Conservation (phyloP, 2,888 invertebrate species). For the Spisula subtruncata region DNA sequence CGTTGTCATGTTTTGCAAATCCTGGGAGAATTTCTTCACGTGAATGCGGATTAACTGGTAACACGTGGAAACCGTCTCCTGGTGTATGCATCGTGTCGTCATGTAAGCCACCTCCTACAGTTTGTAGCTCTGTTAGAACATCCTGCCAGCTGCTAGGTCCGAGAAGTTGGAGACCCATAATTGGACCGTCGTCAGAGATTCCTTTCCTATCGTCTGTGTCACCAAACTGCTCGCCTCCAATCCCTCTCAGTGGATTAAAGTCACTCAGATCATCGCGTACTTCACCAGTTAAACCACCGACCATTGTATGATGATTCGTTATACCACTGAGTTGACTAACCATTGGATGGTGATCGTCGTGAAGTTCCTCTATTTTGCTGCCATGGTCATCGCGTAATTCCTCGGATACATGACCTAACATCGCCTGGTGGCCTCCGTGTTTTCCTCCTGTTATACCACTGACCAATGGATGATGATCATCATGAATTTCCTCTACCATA, state of each 20-base stretch:
- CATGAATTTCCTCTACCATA: no score
- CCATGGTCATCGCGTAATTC: no score
- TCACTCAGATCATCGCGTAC: background rate
- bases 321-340: no score
- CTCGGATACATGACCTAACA: no score
- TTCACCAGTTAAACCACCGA: background rate
- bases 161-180: constrained; percentile 32
- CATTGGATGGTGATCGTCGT: no score
- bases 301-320: no score
- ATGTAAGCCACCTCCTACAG: background rate
- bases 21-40: background rate
- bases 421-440: background rate
- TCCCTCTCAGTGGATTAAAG: background rate
- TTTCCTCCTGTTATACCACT: no score
- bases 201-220: background rate
- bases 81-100: background rate
- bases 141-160: constrained; percentile 33
- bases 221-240: background rate
- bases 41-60: constrained; percentile 32
- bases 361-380: no score
- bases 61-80: constrained; percentile 17
- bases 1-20: background rate
- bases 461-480: no score
- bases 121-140: constrained; percentile 23
- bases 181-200: constrained; percentile 16